A percentile compares a stretch with the other conserved stretches of the same genome.
phyloP scores from a whole-genome alignment of 2,888 invertebrate species.

The Tethea ocularis region DNA sequence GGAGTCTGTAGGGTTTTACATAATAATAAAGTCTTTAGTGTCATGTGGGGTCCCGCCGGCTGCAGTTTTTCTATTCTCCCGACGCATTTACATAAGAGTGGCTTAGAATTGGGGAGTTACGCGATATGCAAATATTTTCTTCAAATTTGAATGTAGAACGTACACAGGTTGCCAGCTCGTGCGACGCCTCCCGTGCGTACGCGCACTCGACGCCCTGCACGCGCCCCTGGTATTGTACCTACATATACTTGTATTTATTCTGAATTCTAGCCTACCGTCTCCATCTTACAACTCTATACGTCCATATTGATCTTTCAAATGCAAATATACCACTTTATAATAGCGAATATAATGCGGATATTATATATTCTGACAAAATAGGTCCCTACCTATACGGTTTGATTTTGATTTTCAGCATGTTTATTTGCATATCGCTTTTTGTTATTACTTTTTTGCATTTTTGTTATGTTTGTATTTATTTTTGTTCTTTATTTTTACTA shows the following conservation, averaged over 20 bases:
- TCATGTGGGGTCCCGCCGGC: conserved; percentile 75
- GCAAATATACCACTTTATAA: conserved; percentile 63
- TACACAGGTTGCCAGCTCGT: conserved; percentile 48
- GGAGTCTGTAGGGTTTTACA: conserved; percentile 68
- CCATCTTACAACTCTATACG: conserved; percentile 59
- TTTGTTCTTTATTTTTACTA: conserved; percentile 76
- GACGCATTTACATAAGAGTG: conserved; percentile 76
- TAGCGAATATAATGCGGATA: conserved; percentile 46
- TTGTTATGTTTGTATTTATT: conserved; percentile 83
- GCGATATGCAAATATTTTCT: conserved; percentile 83
- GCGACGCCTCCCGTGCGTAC: conserved; percentile 42
- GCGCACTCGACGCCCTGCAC: conserved; percentile 58
- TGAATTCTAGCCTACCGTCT: conserved; percentile 59
- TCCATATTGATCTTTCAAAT: conserved; percentile 70
- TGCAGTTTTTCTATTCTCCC: conserved; percentile 73
- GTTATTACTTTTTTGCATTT: conserved; percentile 61
- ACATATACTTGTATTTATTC: conserved; percentile 62
- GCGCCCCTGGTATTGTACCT: conserved; percentile 70
- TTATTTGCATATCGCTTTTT: conserved; percentile 80
- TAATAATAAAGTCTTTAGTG: conserved; percentile 63
- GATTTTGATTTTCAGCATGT: conserved; percentile 46
- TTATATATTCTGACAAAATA: conserved; percentile 53
- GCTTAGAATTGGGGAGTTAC: conserved; percentile 74
- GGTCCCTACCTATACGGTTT: conserved; percentile 31
- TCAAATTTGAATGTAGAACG: conserved; percentile 66